phyloP scores from a whole-genome alignment of 2,113 vertebrate species.

The Gavia stellata region DNA sequence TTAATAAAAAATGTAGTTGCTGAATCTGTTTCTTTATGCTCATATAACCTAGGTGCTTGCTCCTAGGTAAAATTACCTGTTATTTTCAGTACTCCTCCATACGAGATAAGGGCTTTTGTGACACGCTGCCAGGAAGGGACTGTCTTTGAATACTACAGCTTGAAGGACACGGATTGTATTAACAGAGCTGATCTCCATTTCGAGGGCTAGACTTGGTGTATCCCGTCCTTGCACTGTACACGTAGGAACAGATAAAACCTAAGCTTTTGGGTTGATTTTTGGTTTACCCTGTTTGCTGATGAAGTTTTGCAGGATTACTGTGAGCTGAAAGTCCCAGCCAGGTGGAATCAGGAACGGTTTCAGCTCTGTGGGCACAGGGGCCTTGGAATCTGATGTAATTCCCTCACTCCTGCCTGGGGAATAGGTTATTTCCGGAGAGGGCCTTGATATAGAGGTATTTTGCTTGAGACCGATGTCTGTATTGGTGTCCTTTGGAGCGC shows the following conservation, averaged over 20 bases:
- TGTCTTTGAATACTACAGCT: neutral
- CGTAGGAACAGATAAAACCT: neutral
- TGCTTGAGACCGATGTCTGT: neutral
- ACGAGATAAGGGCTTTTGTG: neutral
- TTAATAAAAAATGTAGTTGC: neutral
- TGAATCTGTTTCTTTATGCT: neutral
- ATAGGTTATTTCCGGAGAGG: neutral
- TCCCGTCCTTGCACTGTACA: neutral
- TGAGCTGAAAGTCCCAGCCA: neutral
- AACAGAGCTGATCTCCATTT: neutral
- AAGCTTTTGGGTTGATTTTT: neutral
- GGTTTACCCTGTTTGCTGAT: neutral
- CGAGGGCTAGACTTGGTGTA: neutral
- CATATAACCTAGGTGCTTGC: neutral
- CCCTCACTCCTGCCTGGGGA: neutral
- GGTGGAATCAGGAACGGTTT: accelerated
- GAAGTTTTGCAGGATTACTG: neutral
- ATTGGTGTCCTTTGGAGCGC: neutral
- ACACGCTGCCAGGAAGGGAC: neutral
- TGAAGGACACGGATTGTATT: neutral
- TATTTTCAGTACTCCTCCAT: neutral
- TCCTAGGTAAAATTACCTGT: neutral
- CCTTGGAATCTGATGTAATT: neutral
- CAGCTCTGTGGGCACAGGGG: neutral
- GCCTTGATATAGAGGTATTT: neutral